A percentile compares a stretch with the other conserved stretches of the same genome.
Evolutionary conservation across 2,888 invertebrate genomes (phyloP).

Genomic region (Amblyjoppa proteus): DNA sequence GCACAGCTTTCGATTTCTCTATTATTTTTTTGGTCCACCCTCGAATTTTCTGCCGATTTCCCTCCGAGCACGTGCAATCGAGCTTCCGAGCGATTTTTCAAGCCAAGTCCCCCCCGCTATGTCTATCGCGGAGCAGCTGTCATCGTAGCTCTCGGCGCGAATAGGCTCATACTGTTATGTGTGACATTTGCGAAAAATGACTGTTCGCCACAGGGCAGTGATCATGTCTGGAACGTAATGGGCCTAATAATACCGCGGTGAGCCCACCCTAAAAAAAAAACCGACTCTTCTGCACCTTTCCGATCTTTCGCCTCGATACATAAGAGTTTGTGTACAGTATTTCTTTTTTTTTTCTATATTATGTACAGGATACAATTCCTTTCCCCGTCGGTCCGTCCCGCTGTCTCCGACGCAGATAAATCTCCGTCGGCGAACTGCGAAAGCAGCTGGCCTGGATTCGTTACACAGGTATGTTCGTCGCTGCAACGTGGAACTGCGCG

Average conservation of each 20-base stretch:
- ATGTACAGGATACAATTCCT: slow-evolving; percentile 45
- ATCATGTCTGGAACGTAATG: slow-evolving; percentile 55
- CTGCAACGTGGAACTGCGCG: slow-evolving; percentile 44
- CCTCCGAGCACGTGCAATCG: slow-evolving; percentile 31
- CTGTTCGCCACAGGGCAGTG: slow-evolving; percentile 26
- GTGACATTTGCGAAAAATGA: slow-evolving; percentile 59
- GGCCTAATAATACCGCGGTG: slow-evolving; percentile 53
- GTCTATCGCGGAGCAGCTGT: slow-evolving; percentile 46
- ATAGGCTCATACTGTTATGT: slow-evolving; percentile 29
- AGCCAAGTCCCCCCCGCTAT: slow-evolving; percentile 42
- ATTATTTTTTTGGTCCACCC: slow-evolving; percentile 4
- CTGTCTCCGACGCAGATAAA: slow-evolving; percentile 53
- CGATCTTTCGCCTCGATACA: slow-evolving; percentile 32
- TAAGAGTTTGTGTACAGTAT: background rate
- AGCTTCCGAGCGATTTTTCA: slow-evolving; percentile 58
- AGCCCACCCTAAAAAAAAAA: slow-evolving; percentile 23
- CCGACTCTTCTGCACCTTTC: slow-evolving; percentile 50
- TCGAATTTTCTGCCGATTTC: slow-evolving; percentile 15
- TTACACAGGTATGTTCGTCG: slow-evolving; percentile 54
- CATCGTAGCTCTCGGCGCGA: slow-evolving; percentile 45
- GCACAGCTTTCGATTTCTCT: slow-evolving; percentile 41
- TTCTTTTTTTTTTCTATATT: slow-evolving; percentile 44
- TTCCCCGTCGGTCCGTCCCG: slow-evolving; percentile 20
- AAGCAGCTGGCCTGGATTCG: slow-evolving; percentile 65
- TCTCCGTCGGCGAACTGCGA: slow-evolving; percentile 52